phyloP scores from a whole-genome alignment of 2,797 vertebrate genomes.

The Gila robusta region DNA sequence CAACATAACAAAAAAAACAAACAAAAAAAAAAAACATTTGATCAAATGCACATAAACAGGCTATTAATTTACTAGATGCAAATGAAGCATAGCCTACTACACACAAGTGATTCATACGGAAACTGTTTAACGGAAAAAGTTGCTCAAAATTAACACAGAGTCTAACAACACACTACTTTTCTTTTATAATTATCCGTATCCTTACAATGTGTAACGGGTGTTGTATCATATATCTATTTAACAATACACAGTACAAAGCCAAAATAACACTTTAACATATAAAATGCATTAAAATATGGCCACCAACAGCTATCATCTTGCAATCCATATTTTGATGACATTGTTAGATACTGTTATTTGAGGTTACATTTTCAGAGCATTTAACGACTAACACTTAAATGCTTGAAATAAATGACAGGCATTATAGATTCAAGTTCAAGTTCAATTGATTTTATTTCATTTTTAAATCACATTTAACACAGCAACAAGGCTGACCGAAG shows the following conservation, averaged over 20 bases:
- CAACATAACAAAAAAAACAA: not conserved
- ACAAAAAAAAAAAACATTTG: not conserved
- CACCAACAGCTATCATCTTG: not conserved
- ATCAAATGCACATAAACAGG: not conserved
- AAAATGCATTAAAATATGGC: not conserved
- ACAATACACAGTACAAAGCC: not conserved
- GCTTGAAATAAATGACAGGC: not conserved
- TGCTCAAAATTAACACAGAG: not conserved
- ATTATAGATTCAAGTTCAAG: not conserved
- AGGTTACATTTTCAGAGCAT: not conserved
- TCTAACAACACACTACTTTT: not conserved
- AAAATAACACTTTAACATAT: slow-evolving; percentile 2
- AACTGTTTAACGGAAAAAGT: not conserved
- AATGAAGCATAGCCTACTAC: not conserved
- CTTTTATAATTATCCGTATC: not conserved
- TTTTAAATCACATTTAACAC: not conserved
- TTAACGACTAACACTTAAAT: not conserved
- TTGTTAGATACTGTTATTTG: not conserved
- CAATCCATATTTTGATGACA: not conserved
- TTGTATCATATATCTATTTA: not conserved
- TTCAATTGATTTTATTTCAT: not conserved
- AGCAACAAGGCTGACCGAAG: too few species aligned
- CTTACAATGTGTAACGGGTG: not conserved
- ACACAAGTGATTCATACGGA: not conserved
- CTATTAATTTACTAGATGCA: not conserved